Evolutionary conservation across 1,140 invertebrate species (phyloP).

Genomic region (Parapsyche elsis): DNA sequence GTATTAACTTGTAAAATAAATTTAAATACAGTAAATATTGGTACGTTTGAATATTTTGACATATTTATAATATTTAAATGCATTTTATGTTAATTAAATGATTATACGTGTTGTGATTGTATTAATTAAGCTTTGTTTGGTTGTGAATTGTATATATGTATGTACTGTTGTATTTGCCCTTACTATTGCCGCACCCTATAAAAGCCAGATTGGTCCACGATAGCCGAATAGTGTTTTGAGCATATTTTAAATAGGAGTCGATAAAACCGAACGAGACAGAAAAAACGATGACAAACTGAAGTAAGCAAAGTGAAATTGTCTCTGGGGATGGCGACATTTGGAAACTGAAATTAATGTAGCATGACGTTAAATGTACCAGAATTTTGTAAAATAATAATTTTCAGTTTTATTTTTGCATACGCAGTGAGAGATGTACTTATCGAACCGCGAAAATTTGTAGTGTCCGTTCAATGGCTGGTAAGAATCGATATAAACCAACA

Average conservation of each 20-base stretch:
- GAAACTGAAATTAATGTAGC: slow-evolving; percentile 16
- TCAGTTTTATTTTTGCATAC: neutral
- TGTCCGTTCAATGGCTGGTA: neutral
- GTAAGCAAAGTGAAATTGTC: neutral
- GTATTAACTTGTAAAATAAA: no score
- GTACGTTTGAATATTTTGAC: no score
- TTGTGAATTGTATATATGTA: no score
- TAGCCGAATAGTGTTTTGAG: neutral
- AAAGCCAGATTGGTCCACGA: no score
- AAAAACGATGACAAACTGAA: neutral
- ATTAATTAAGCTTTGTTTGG: no score
- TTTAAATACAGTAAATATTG: no score
- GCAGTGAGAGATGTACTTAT: neutral
- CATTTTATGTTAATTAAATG: no score
- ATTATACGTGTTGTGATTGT: no score
- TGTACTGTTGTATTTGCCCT: no score
- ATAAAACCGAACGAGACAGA: no score
- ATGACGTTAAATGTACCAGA: slow-evolving; percentile 16
- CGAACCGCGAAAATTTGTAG: neutral
- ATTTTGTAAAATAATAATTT: neutral
- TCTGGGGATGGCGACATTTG: neutral
- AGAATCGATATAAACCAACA: neutral
- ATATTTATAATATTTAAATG: no score
- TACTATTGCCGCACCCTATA: no score
- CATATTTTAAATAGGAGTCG: neutral